Base-by-base conservation (phyloP, 2,113 vertebrate genomes). In the Ariopsis seemanni region DNA sequence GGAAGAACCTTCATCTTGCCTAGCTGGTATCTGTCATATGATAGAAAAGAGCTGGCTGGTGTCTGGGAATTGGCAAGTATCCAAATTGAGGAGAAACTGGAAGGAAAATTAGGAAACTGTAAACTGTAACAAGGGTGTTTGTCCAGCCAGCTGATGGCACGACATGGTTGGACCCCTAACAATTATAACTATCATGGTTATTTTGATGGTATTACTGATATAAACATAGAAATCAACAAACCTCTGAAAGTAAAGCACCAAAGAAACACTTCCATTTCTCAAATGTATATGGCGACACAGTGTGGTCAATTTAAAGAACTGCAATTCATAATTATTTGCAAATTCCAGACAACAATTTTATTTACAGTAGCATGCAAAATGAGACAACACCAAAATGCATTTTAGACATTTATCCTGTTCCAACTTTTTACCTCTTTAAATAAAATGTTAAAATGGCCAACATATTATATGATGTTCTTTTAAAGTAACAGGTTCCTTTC, bases 251-350 rank as follows among this genome's bases (percentile, higher is more conserved):
- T 7, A 48, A 75, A 25, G 7, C 27, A 5, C 50, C 0, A 3
- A 86, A 20, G 17, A 79, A 42, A 52, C 6, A 79, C 17, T 15
- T 20, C 20, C 17, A 10, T 48, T 25, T 57, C 0, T 58, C 7
- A 69, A 71, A 81, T 77, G 77, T 67, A 25, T 81, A 65, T 34
- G 52, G 77, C 20, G 85, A 79, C 85, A 81, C 77, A 10, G 6
- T 81, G 85, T 86, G 77, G 85, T 58, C n/a, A 42, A 4, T 81
- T 81, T 5, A 1, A 67, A 58, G 7, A 81, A 71, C 27, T 86
- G 50, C 85, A 80, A 11, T 25, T 63, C 60, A 67, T 7, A 86
- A 42, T 34, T 67, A 25, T 53, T 42, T 80, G 0, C 27, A 67
- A 79, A 52, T 20, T 50, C 0, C 57, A 25, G 22, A n/a, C 20